These are phyloP conservation scores for Aphidius gifuensis DNA, from an alignment of 1,140 invertebrate species.

Conservation along the genomic window DNA sequence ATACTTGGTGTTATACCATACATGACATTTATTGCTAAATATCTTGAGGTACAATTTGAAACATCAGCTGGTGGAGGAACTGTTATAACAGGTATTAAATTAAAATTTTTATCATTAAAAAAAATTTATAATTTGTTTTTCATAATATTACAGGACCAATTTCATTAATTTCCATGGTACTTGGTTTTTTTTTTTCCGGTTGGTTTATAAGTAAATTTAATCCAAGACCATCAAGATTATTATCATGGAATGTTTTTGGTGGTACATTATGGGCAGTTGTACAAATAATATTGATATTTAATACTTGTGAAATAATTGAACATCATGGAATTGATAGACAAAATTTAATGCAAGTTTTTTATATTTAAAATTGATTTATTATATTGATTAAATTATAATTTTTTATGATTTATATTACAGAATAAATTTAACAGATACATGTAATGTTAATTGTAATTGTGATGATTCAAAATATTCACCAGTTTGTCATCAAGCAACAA, in stretches of 20 bases:
- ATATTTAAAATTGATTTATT: background rate
- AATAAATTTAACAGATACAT: constrained; percentile 54
- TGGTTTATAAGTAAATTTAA: constrained; percentile 62
- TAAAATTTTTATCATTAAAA: background rate
- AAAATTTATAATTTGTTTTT: too few species aligned
- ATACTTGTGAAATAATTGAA: constrained; percentile 56
- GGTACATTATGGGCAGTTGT: constrained; percentile 57
- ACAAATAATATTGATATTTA: constrained; percentile 56
- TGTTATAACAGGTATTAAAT: constrained; percentile 57
- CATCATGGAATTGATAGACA: constrained; percentile 46
- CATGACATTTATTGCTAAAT: constrained; percentile 69
- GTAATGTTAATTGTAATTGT: constrained; percentile 60
- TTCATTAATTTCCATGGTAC: constrained; percentile 58
- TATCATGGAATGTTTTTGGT: constrained; percentile 66
- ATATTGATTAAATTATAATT: too few species aligned
- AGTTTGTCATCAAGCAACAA: constrained; percentile 57
- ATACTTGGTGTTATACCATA: constrained; percentile 66
- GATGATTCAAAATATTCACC: constrained; percentile 58
- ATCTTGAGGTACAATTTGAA: constrained; percentile 69
- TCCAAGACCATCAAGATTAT: constrained; percentile 59
- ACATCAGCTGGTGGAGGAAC: constrained; percentile 63
- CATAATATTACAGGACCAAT: constrained; percentile 47
- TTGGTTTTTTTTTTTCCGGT: constrained; percentile 64
- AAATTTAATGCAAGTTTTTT: constrained; percentile 46
- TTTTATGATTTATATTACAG: constrained; percentile 33